Base-by-base conservation (phyloP, 2,113 vertebrate genomes). In the Corvus moneduloides region DNA sequence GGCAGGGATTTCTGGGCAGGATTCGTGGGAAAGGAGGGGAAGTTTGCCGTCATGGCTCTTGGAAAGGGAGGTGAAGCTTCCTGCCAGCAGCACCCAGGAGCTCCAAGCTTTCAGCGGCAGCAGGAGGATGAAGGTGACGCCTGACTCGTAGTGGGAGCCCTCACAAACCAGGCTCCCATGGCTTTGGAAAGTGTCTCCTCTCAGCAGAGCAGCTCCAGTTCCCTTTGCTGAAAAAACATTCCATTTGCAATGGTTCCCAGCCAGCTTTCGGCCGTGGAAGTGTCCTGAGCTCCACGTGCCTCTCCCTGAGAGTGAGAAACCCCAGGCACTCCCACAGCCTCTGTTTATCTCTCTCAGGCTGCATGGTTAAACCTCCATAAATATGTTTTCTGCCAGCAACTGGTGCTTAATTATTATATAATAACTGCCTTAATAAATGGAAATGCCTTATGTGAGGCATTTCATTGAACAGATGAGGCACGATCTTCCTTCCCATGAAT, bases 371-470 rank as follows among this genome's bases (percentile, higher is more conserved):
- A 87, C 64, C 72, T 67, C 67, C 89, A 88, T 88, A 83, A 95
- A 94, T 74, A 87, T 8, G 67, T 85, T 94, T 93, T 69, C 87
- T 79, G 74, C 77, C 96, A 95, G 88, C 81, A 84, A 89, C 43
- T 80, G 75, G 46, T 87, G 76, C 84, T 94, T 97, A 97, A 96
- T 97, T 96, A 88, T 86, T 90, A 78, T 54, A 72, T 91, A 90
- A 92, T 89, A 93, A 92, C 75, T 72, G 79, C 56, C 81, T 89
- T 81, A 94, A 91, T 81, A 93, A 93, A 94, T 90, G 81, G 75
- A 90, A 96, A 94, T 43, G 35, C 82, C 66, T 87, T 68, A 82
- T 73, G 61, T 30, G 30, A 93, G 69, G 73, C 64, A 64, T 75
- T 92, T 85, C 67, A 56, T 81, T 52, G 74, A 94, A 88, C 73